Percentiles rank a stretch among this genome's conserved stretches.
Evolutionary conservation across 2,888 invertebrate genomes (phyloP).

Genomic region (Arge pagana): DNA sequence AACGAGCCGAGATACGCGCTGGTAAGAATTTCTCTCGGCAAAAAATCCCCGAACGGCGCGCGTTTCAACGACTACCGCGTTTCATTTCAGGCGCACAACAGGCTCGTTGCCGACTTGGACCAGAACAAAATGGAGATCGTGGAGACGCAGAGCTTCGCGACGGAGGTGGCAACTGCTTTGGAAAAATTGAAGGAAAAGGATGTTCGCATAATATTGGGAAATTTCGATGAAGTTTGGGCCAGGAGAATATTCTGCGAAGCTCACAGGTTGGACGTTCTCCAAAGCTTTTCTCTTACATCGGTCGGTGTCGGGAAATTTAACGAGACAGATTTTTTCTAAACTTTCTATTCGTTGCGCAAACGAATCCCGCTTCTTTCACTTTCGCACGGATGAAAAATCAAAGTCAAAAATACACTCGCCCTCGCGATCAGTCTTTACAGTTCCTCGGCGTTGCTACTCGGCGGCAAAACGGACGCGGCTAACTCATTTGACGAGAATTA

Average conservation of each 20-base stretch:
- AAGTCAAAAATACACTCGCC: no score
- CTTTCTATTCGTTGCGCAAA: no score
- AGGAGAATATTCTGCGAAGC: constrained; percentile 87
- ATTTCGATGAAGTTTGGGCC: constrained; percentile 95
- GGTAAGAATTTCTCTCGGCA: constrained; percentile 62
- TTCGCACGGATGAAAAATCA: no score
- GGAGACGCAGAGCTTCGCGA: constrained; percentile 90
- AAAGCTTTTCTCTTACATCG: no score
- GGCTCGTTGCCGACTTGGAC: constrained; percentile 86
- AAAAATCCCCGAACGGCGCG: not conserved
- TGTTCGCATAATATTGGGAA: constrained; percentile 92
- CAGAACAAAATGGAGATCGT: constrained; percentile 78
- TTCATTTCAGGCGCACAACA: constrained; percentile 76
- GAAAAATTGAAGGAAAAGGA: constrained; percentile 87
- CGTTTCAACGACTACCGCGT: not conserved
- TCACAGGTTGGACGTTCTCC: no score
- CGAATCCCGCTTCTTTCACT: no score
- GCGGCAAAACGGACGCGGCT: no score
- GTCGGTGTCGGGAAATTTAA: no score
- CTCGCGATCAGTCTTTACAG: no score
- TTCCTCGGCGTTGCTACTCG: no score
- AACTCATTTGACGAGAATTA: no score
- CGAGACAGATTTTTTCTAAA: no score
- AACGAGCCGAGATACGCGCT: constrained; percentile 92
- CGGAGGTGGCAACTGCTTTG: constrained; percentile 80